Evolutionary conservation across 2,113 vertebrate species (phyloP).

Genomic region (Gasterosteus nipponicus): DNA sequence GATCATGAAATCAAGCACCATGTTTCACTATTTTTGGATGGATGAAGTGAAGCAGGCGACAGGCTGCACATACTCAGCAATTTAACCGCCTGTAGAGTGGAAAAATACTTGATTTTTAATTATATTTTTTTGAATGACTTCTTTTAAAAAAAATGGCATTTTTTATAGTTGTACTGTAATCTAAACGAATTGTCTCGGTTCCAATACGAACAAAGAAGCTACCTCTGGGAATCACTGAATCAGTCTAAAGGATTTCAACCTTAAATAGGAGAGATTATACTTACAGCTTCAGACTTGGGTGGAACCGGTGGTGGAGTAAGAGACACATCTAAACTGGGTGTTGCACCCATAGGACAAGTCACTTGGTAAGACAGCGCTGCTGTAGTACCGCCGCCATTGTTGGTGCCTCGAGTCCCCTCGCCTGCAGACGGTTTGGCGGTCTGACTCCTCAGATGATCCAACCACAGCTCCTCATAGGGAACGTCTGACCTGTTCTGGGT

Average conservation of each 20-base stretch:
- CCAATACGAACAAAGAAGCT: not conserved
- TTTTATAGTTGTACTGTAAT: not conserved
- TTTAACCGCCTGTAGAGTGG: not conserved
- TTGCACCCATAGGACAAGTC: slow-evolving; percentile 73
- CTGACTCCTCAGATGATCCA: slow-evolving; percentile 86
- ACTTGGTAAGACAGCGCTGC: slow-evolving; percentile 76
- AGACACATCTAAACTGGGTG: slow-evolving; percentile 84
- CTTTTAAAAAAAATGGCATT: not conserved
- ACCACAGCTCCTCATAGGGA: slow-evolving; percentile 96
- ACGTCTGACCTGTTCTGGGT: slow-evolving; percentile 85
- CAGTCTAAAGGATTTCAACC: not conserved
- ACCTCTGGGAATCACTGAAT: not conserved
- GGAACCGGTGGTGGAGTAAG: slow-evolving; percentile 97
- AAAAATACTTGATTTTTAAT: not conserved
- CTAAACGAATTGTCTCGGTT: not conserved
- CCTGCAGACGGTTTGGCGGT: slow-evolving; percentile 64
- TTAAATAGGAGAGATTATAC: slow-evolving; percentile 63
- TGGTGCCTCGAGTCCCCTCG: slow-evolving; percentile 80
- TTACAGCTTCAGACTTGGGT: slow-evolving; percentile 99
- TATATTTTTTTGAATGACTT: not conserved
- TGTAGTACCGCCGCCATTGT: slow-evolving; percentile 75
- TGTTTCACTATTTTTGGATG: not conserved
- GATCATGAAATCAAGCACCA: no score
- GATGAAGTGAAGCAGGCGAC: not conserved
- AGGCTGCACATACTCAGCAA: not conserved